phyloP scores from a whole-genome alignment of 2,113 vertebrate species.

The Theropithecus gelada region DNA sequence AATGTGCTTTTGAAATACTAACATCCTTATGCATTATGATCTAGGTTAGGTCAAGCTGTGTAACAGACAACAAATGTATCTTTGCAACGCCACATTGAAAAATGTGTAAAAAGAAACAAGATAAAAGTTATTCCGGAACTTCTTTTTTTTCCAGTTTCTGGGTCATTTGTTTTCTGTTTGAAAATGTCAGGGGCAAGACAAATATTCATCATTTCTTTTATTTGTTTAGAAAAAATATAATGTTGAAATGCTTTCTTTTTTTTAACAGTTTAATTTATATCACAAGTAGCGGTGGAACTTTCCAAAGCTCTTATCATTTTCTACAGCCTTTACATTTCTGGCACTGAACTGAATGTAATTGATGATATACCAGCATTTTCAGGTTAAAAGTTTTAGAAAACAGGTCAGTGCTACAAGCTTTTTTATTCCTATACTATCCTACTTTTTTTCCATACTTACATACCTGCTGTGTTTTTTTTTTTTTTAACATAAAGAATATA shows the following conservation, averaged over 20 bases:
- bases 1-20: constrained; percentile 70
- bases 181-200: constrained; percentile 70
- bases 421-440: constrained; percentile 51
- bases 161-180: constrained; percentile 78
- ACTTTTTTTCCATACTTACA: not conserved
- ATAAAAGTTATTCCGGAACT: constrained; percentile 62
- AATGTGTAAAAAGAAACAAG: constrained; percentile 68
- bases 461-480: not conserved
- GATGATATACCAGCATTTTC: constrained; percentile 38
- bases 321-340: not conserved
- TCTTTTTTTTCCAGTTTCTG: constrained; percentile 61
- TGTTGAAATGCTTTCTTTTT: constrained; percentile 3
- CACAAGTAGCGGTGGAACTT: constrained; percentile 37
- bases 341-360: constrained; percentile 34
- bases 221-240: constrained; percentile 54
- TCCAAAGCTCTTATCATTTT: constrained; percentile 45
- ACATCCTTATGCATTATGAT: constrained; percentile 58
- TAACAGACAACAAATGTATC: constrained; percentile 51
- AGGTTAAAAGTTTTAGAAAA: constrained; percentile 61
- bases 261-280: constrained; percentile 51
- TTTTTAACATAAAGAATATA: constrained; percentile 9
- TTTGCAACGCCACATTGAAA: constrained; percentile 53
- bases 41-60: constrained; percentile 73
- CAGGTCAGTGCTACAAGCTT: constrained; percentile 13
- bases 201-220: constrained; percentile 55